Conservation (phyloP, 2,113 vertebrate genomes). For the Pangasianodon hypophthalmus region DNA sequence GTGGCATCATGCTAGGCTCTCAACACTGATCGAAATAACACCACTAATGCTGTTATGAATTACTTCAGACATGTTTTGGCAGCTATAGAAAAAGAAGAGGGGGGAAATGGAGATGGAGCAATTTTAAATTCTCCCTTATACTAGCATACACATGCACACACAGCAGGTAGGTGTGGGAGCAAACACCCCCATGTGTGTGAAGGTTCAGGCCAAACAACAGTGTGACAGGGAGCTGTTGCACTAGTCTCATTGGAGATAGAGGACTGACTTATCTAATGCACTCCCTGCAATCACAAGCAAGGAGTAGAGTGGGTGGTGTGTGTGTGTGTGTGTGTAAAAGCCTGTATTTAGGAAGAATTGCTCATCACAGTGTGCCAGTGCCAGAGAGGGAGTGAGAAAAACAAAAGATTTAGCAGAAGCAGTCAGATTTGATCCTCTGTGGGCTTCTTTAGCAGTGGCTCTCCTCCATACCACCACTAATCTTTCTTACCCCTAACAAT, state of each 20-base stretch:
- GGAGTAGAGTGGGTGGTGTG: constrained; percentile 36
- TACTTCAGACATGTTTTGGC: constrained; percentile 27
- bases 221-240: constrained; percentile 15
- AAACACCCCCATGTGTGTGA: constrained; percentile 6
- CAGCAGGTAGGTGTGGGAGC: constrained; percentile 12
- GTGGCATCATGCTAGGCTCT: constrained; percentile 5
- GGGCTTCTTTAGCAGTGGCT: constrained; percentile 24
- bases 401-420: constrained; percentile 31
- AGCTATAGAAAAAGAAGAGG: constrained; percentile 1
- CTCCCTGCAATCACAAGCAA: constrained; percentile 29
- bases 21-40: constrained; percentile 27
- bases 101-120: background rate
- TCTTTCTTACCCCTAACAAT: background rate
- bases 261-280: constrained; percentile 46
- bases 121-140: background rate
- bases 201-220: constrained; percentile 1
- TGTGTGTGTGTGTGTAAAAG: constrained; percentile 32
- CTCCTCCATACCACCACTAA: constrained; percentile 23
- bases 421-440: constrained; percentile 27
- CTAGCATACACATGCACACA: background rate
- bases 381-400: constrained; percentile 36
- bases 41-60: constrained; percentile 17
- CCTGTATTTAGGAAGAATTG: constrained; percentile 42
- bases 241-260: constrained; percentile 33
- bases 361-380: constrained; percentile 33